These are phyloP conservation scores for Melanchra persicariae DNA, from an alignment of 2,888 invertebrate species.

Conservation along the genomic window DNA sequence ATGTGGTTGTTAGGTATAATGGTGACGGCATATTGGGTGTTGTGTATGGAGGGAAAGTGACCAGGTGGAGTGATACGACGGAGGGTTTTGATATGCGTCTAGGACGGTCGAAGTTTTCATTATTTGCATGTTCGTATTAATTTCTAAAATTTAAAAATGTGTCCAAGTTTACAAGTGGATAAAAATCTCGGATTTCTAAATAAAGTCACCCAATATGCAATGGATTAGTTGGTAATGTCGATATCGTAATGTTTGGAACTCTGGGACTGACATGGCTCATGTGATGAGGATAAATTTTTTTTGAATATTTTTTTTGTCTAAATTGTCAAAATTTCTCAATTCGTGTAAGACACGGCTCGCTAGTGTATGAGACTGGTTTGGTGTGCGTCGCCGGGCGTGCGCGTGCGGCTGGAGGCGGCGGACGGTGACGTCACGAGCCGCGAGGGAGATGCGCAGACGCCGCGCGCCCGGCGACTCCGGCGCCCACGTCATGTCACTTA, in stretches of 20 bases:
- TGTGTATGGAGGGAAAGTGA: slow-evolving; percentile 82
- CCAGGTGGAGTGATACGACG: slow-evolving; percentile 58
- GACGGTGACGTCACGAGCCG: slow-evolving; percentile 1
- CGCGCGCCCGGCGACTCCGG: slow-evolving; percentile 53
- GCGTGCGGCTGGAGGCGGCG: slow-evolving; percentile 2
- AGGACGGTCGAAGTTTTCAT: slow-evolving; percentile 48
- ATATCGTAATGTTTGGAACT: slow-evolving; percentile 82
- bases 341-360: slow-evolving; percentile 88
- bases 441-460: neutral
- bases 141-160: slow-evolving; percentile 36
- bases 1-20: slow-evolving; percentile 83
- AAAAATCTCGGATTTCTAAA: slow-evolving; percentile 30
- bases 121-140: slow-evolving; percentile 50
- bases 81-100: slow-evolving; percentile 57
- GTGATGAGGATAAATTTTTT: slow-evolving; percentile 86
- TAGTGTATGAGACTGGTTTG: slow-evolving; percentile 83
- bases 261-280: slow-evolving; percentile 89
- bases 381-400: slow-evolving; percentile 67
- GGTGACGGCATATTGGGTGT: slow-evolving; percentile 87
- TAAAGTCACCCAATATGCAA: slow-evolving; percentile 79
- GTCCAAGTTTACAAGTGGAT: slow-evolving; percentile 40
- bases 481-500: slow-evolving; percentile 63
- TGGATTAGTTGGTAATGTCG: slow-evolving; percentile 77
- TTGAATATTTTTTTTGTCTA: slow-evolving; percentile 68
- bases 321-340: slow-evolving; percentile 76